Evolutionary conservation across 2,888 invertebrate genomes (phyloP).

Genomic region (Microdon myrmicae): DNA sequence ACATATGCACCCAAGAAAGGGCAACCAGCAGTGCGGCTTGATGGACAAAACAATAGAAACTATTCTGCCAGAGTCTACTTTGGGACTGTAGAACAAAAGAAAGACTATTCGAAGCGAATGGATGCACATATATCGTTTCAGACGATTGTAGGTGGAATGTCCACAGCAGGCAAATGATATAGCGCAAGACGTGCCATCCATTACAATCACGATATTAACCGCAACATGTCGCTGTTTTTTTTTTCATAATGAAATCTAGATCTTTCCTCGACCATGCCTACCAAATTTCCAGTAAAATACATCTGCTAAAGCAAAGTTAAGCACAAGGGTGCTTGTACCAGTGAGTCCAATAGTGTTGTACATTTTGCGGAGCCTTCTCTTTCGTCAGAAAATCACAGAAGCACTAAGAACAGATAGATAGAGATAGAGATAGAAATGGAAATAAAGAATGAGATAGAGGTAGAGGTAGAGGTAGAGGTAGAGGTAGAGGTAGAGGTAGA

Average conservation of each 20-base stretch:
- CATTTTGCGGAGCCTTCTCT: no score
- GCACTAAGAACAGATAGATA: no score
- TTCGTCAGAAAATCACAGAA: no score
- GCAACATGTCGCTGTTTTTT: constrained; percentile 40
- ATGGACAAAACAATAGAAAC: constrained; percentile 44
- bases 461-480: no score
- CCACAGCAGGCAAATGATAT: constrained; percentile 27
- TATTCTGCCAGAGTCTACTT: constrained; percentile 28
- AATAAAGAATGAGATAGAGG: no score
- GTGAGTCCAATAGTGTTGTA: no score
- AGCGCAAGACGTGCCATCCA: constrained; percentile 44
- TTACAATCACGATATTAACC: constrained; percentile 47
- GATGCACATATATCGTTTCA: constrained; percentile 13
- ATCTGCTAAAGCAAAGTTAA: no score
- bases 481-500: no score
- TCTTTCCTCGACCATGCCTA: no score
- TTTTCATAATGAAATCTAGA: constrained; percentile 47
- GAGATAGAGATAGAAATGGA: no score
- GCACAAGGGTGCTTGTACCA: no score
- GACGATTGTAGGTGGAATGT: constrained; percentile 16
- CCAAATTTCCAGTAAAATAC: no score
- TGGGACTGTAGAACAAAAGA: constrained; percentile 44
- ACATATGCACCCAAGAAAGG: constrained; percentile 7
- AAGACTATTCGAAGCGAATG: constrained; percentile 32
- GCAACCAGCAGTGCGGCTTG: constrained; percentile 3